A percentile compares a stretch with the other conserved stretches of the same genome.
Conservation (phyloP, 1,140 invertebrate species). For the Drosophila sp. region DNA sequence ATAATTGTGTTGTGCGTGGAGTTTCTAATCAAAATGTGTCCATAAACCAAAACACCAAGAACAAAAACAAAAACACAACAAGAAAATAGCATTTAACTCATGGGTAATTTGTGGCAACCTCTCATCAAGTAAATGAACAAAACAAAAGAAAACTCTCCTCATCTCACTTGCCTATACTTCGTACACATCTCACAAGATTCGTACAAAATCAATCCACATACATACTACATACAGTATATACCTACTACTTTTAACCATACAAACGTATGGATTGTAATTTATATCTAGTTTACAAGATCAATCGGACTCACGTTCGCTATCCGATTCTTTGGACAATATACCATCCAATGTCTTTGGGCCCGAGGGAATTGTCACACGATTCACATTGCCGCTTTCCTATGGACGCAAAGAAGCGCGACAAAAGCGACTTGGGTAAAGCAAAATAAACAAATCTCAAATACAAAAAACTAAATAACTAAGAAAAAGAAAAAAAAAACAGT, state of each 20-base stretch:
- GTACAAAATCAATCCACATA: conserved; percentile 38
- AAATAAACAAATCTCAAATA: conserved; percentile 40
- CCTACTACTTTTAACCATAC: conserved; percentile 12
- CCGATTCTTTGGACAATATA: conserved; percentile 83
- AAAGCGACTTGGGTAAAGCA: conserved; percentile 85
- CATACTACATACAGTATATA: conserved; percentile 27
- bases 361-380: conserved; percentile 84
- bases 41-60: conserved; percentile 18
- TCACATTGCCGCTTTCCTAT: conserved; percentile 86
- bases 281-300: conserved; percentile 83
- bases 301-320: conserved; percentile 83
- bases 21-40: conserved; percentile 1
- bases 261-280: conserved; percentile 70
- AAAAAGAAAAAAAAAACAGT: conserved; percentile 14
- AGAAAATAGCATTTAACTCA: conserved; percentile 23
- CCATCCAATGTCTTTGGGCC: conserved; percentile 83
- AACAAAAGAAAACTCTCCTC: neutral
- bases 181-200: conserved; percentile 29
- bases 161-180: neutral
- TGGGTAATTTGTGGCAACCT: conserved; percentile 11
- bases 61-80: conserved; percentile 8
- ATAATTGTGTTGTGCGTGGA: neutral
- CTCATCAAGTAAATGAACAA: neutral
- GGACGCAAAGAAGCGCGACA: conserved; percentile 86
- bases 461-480: conserved; percentile 27